Evolutionary conservation across 2,888 invertebrate species (phyloP).

Genomic region (Amphipoea oculea): DNA sequence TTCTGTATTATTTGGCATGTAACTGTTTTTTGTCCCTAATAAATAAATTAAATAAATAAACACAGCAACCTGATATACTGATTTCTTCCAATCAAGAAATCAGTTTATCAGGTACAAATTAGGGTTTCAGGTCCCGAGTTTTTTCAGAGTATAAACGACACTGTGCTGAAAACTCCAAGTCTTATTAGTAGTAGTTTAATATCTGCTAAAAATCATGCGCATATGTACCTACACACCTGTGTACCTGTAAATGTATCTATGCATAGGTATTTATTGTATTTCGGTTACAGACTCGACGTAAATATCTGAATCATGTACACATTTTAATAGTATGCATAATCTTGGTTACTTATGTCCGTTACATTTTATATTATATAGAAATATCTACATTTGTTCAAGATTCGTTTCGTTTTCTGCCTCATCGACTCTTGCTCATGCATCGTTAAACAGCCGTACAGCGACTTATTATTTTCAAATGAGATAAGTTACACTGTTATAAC

Average conservation of each 20-base stretch:
- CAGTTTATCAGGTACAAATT: not conserved
- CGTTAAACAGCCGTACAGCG: slow-evolving; percentile 6
- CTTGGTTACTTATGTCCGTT: slow-evolving; percentile 19
- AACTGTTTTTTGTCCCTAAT: too few relatives aligned
- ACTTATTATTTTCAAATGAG: slow-evolving; percentile 18
- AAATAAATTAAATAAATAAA: too few relatives aligned
- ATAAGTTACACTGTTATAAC: slow-evolving; percentile 16
- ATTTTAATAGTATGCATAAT: slow-evolving; percentile 17
- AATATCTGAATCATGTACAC: not conserved
- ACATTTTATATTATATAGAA: slow-evolving; percentile 40
- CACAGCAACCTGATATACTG: too few relatives aligned
- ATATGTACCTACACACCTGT: not conserved
- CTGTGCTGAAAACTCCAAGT: not conserved
- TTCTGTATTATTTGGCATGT: too few relatives aligned
- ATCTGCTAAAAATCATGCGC: not conserved
- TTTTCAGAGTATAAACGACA: not conserved
- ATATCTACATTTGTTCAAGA: slow-evolving; percentile 37
- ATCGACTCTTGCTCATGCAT: slow-evolving; percentile 26
- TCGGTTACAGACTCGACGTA: not conserved
- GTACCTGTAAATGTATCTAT: not conserved
- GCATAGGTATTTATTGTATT: not conserved
- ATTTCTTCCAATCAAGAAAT: not conserved
- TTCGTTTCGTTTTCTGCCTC: slow-evolving; percentile 54
- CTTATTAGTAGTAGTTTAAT: not conserved
- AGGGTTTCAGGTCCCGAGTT: not conserved